A percentile compares a stretch with the other conserved stretches of the same genome.
Conservation (phyloP, 2,113 vertebrate genomes). For the Archocentrus centrarchus region DNA sequence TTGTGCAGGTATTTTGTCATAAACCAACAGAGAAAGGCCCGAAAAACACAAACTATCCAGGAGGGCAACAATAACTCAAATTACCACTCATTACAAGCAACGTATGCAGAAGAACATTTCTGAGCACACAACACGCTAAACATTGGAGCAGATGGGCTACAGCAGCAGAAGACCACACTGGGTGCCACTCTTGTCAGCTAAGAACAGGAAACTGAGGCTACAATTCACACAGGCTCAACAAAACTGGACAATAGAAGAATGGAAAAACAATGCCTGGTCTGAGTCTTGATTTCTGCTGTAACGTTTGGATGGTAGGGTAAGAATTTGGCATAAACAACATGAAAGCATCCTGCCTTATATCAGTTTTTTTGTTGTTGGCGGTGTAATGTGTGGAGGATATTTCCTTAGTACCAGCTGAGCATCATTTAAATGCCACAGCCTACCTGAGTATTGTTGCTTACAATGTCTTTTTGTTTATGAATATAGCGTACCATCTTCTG, state of each 20-base stretch:
- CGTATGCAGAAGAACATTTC: neutral
- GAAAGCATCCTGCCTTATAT: neutral
- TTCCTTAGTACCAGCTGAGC: neutral
- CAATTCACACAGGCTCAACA: neutral
- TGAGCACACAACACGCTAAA: neutral
- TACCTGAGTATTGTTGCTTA: no score
- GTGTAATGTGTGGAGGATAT: neutral
- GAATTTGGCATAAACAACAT: neutral
- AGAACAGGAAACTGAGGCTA: neutral
- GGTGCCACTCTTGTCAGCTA: neutral
- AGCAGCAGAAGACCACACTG: neutral
- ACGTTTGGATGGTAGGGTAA: neutral
- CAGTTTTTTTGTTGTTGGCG: neutral
- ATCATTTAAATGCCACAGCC: neutral
- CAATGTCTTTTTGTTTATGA: neutral
- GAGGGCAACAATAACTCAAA: conserved; percentile 1
- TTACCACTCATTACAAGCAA: neutral
- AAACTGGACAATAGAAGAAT: neutral
- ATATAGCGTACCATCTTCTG: neutral
- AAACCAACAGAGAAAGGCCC: neutral
- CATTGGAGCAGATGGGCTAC: neutral
- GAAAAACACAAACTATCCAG: neutral
- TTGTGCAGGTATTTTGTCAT: no score
- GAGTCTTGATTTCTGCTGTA: neutral
- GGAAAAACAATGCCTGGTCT: no score